A percentile compares a stretch with the other conserved stretches of the same genome.
phyloP scores from a whole-genome alignment of 2,888 invertebrate genomes.

The Agrotis clavis region DNA sequence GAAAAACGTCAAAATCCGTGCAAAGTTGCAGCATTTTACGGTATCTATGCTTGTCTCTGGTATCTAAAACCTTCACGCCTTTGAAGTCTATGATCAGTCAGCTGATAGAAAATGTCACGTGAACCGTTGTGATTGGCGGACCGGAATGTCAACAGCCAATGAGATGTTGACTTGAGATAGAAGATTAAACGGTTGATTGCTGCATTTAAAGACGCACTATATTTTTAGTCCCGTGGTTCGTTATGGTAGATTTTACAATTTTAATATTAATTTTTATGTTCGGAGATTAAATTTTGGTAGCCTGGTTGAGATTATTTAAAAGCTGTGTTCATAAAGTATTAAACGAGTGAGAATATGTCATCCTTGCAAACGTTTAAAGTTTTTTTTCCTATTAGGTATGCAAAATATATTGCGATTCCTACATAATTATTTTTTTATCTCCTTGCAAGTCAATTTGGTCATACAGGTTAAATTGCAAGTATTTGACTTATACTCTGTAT shows the following conservation, averaged over 20 bases:
- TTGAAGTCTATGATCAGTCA: slow-evolving; percentile 11
- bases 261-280: neutral
- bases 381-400: too few relatives aligned
- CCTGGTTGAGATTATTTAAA: neutral
- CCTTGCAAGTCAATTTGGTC: too few relatives aligned
- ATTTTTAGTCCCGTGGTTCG: neutral
- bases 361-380: too few relatives aligned
- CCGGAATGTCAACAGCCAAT: slow-evolving; percentile 12
- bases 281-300: too few relatives aligned
- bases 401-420: too few relatives aligned
- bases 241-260: neutral
- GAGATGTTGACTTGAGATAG: neutral
- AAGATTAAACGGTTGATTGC: neutral
- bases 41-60: neutral
- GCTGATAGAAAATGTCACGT: neutral
- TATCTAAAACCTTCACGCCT: neutral
- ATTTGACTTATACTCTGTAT: too few relatives aligned
- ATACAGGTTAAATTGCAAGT: too few relatives aligned
- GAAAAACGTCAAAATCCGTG: too few relatives aligned
- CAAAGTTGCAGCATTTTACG: too few relatives aligned
- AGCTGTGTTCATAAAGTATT: too few relatives aligned
- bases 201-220: neutral
- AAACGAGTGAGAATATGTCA: too few relatives aligned
- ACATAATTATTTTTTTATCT: too few relatives aligned
- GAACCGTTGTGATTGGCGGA: slow-evolving; percentile 4